Percentiles rank a stretch among this genome's conserved stretches.
Evolutionary conservation across 2,797 vertebrate species (phyloP).

Genomic region (Aulostomus chinensis): DNA sequence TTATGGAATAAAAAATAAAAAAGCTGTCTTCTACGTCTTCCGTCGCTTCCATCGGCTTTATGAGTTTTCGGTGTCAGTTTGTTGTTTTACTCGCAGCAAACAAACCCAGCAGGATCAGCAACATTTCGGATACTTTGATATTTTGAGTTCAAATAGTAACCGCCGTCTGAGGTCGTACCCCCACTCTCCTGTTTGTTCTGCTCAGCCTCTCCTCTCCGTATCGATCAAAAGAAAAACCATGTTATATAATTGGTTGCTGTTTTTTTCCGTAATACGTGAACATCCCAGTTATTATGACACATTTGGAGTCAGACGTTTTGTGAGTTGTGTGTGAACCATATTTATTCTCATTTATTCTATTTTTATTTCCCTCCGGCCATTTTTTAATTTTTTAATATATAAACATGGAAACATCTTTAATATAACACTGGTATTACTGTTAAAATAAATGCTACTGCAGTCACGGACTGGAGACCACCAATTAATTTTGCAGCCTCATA

Average conservation of each 20-base stretch:
- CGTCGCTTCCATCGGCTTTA: too few species aligned
- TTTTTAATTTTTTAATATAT: too few species aligned
- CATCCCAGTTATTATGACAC: not conserved
- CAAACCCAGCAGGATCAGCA: slow-evolving; percentile 10
- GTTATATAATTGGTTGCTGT: slow-evolving; percentile 7
- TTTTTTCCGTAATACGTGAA: not conserved
- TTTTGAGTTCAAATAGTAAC: slow-evolving; percentile 23
- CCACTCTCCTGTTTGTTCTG: slow-evolving; percentile 10
- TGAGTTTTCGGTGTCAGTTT: too few species aligned
- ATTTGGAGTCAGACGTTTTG: too few species aligned
- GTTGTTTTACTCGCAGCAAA: too few species aligned
- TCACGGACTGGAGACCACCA: not conserved
- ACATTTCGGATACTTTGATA: slow-evolving; percentile 36
- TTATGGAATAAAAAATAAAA: too few species aligned
- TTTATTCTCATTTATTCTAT: not conserved
- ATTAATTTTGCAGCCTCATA: too few species aligned
- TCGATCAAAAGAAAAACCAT: slow-evolving; percentile 10
- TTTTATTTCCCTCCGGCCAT: not conserved
- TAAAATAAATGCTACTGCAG: slow-evolving; percentile 9
- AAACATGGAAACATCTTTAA: not conserved
- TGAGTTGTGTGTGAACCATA: not conserved
- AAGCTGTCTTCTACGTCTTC: too few species aligned
- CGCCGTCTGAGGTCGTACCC: slow-evolving; percentile 8
- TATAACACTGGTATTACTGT: not conserved
- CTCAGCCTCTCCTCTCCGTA: slow-evolving; percentile 11